Evolutionary conservation across 2,888 invertebrate species (phyloP).

Genomic region (Leptinotarsa peninsularis): DNA sequence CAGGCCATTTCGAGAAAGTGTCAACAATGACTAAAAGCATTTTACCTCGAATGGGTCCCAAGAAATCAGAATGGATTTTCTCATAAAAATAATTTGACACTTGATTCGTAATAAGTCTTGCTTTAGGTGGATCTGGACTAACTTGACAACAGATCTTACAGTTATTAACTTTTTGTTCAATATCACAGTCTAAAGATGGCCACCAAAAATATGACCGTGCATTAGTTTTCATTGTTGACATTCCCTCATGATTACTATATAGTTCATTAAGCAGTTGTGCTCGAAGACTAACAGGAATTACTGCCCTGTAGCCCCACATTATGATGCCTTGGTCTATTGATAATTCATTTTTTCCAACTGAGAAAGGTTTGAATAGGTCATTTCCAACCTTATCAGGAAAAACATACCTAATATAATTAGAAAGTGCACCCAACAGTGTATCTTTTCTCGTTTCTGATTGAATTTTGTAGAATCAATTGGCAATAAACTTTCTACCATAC

Average conservation of each 20-base stretch:
- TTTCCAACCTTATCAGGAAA: not conserved
- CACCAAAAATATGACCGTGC: conserved; percentile 15
- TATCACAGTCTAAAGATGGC: conserved; percentile 16
- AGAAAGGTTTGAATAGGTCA: not conserved
- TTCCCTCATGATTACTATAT: conserved; percentile 18
- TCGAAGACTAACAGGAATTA: too few relatives aligned
- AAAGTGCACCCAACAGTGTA: conserved; percentile 1
- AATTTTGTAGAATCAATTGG: not conserved
- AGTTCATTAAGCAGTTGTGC: not conserved
- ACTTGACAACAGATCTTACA: conserved; percentile 9
- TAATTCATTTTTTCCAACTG: conserved; percentile 1
- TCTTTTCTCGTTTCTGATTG: conserved; percentile 23
- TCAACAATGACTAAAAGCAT: conserved; percentile 28
- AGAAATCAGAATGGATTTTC: conserved; percentile 32
- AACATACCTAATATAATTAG: conserved; percentile 25
- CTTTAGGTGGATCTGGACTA: conserved; percentile 24
- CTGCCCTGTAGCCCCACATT: too few relatives aligned
- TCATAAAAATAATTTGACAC: conserved; percentile 21
- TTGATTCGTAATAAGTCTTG: conserved; percentile 13
- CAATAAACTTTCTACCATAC: too few relatives aligned
- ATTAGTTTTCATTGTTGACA: too few relatives aligned
- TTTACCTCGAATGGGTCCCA: conserved; percentile 28
- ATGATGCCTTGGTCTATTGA: not conserved
- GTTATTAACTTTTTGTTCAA: not conserved
- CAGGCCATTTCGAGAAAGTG: conserved; percentile 32